Conservation (phyloP, 2,797 vertebrate species). For the Gambelia wislizenii region DNA sequence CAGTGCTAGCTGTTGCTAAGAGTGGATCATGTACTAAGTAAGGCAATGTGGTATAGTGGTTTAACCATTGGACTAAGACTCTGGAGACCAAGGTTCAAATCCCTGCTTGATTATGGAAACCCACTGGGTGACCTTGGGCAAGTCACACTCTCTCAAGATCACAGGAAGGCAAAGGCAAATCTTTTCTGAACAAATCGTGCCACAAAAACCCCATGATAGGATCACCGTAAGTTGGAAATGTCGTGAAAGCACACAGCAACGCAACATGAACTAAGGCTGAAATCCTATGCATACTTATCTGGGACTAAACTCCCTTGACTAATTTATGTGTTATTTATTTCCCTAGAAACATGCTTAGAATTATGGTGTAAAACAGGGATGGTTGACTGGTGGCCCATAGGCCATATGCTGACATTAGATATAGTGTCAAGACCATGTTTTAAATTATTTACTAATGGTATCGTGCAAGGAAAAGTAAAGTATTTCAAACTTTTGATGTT, state of each 20-base stretch:
- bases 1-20: no score
- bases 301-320: not conserved
- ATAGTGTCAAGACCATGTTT: not conserved
- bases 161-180: no score
- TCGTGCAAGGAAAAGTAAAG: not conserved
- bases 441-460: not conserved
- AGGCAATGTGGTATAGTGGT: no score
- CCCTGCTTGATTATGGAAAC: no score
- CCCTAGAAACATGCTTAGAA: not conserved
- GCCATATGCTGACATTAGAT: not conserved
- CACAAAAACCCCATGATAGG: no score
- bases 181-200: no score
- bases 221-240: no score
- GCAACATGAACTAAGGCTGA: not conserved
- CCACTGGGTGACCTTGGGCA: no score
- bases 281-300: not conserved
- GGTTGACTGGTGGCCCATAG: not conserved
- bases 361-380: not conserved
- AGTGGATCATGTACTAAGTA: not conserved
- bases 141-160: no score
- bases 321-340: not conserved
- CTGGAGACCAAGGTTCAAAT: no score
- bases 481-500: not conserved
- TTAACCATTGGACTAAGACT: no score
- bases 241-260: no score